A percentile compares a stretch with the other conserved stretches of the same genome.
These are phyloP conservation scores for Euplexia lucipara DNA, from an alignment of 2,888 invertebrate genomes.

Conservation along the genomic window DNA sequence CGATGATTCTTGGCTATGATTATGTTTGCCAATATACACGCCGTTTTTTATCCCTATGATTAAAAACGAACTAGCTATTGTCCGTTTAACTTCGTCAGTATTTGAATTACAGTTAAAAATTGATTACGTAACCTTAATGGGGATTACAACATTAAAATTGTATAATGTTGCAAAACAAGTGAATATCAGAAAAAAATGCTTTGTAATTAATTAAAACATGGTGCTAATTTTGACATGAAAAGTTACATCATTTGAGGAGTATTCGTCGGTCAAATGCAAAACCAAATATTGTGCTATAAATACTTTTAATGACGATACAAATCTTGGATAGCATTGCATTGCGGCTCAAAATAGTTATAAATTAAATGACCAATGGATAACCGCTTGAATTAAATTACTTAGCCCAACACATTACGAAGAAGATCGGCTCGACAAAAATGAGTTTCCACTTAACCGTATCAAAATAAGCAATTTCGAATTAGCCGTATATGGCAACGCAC, in stretches of 20 bases:
- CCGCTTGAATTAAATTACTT: conserved; percentile 1
- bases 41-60: conserved; percentile 46
- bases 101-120: conserved; percentile 35
- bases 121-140: conserved; percentile 37
- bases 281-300: too few species aligned
- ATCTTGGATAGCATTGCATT: background rate
- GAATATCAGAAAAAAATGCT: conserved; percentile 40
- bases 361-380: background rate
- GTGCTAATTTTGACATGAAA: conserved; percentile 18
- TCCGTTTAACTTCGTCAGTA: conserved; percentile 47
- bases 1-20: conserved; percentile 60
- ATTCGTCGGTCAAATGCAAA: background rate
- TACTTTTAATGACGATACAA: conserved; percentile 1
- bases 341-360: background rate
- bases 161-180: conserved; percentile 31
- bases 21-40: conserved; percentile 62
- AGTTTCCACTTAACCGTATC: conserved; percentile 54
- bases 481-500: conserved; percentile 61
- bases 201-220: conserved; percentile 31
- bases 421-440: conserved; percentile 26
- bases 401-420: conserved; percentile 1
- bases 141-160: conserved; percentile 13
- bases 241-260: conserved; percentile 8
- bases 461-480: conserved; percentile 57
- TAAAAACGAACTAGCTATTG: conserved; percentile 36